Conservation (phyloP, 2,888 invertebrate species). For the Oscheius sp. region DNA sequence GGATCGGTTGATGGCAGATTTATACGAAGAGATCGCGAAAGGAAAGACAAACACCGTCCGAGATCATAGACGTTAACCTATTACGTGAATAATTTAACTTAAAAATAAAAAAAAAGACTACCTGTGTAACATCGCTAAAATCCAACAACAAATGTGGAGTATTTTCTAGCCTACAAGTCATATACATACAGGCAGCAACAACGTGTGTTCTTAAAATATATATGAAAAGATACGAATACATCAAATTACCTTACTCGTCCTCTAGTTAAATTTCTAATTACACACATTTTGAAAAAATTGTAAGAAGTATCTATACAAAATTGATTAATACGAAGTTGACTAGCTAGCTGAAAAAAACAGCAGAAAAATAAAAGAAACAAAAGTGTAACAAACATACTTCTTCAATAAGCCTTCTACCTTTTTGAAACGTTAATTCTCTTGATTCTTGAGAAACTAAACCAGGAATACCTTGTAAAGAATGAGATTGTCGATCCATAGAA, state of each 20-base stretch:
- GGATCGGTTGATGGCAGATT: conserved; percentile 80
- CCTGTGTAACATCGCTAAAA: conserved; percentile 85
- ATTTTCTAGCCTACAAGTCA: conserved; percentile 92
- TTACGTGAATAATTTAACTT: neutral
- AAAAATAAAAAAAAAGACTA: neutral
- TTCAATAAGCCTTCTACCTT: conserved; percentile 75
- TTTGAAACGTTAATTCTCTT: conserved; percentile 87
- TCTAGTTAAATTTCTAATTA: conserved; percentile 77
- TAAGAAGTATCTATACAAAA: conserved; percentile 92
- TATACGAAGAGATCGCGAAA: conserved; percentile 88
- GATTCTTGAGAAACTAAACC: conserved; percentile 78
- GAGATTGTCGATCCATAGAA: conserved; percentile 41
- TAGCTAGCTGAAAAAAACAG: conserved; percentile 76
- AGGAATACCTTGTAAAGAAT: conserved; percentile 47
- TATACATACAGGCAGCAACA: conserved; percentile 94
- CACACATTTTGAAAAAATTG: conserved; percentile 83
- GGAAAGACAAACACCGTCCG: conserved; percentile 87
- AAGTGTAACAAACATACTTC: conserved; percentile 47
- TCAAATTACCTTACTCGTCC: conserved; percentile 78
- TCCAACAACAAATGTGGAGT: conserved; percentile 94
- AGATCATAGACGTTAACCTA: conserved; percentile 95
- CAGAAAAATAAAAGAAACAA: no score
- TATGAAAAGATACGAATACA: neutral
- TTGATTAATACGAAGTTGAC: conserved; percentile 85
- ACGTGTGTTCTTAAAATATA: conserved; percentile 83